phyloP scores from a whole-genome alignment of 2,888 invertebrate species.

The Leptopterna dolabrata region DNA sequence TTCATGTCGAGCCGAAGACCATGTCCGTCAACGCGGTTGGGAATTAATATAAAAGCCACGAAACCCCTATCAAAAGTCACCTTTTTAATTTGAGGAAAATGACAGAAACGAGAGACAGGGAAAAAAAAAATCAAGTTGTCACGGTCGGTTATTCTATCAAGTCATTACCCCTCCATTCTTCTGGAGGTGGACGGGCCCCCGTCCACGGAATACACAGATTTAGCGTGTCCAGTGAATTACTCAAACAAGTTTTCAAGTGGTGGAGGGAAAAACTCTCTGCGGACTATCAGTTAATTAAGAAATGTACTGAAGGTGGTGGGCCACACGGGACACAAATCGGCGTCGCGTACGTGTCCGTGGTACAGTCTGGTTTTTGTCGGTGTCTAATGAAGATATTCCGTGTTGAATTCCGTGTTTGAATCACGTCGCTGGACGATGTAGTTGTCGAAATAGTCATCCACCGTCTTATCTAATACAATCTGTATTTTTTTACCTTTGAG shows the following conservation, averaged over 20 bases:
- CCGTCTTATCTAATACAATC: neutral
- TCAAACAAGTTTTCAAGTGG: neutral
- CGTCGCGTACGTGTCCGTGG: neutral
- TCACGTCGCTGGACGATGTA: neutral
- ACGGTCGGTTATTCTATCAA: constrained; percentile 4
- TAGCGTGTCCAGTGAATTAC: constrained; percentile 33
- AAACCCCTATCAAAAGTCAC: neutral
- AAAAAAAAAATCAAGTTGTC: neutral
- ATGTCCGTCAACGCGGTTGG: too few species aligned
- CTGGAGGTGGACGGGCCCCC: neutral
- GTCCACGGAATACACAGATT: constrained; percentile 36
- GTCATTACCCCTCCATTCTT: neutral
- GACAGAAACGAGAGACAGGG: neutral
- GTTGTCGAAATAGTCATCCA: neutral
- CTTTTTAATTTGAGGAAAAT: neutral
- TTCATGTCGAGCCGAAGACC: too few species aligned
- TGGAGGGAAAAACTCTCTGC: neutral
- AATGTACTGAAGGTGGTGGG: neutral
- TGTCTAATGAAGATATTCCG: constrained; percentile 31
- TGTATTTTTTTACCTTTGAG: neutral
- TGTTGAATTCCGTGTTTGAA: neutral
- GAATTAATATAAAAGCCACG: neutral
- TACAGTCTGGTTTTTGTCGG: neutral
- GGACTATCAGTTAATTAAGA: constrained; percentile 38
- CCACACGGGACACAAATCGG: constrained; percentile 15